Percentiles rank a stretch among this genome's conserved stretches.
Conservation (phyloP, 2,888 invertebrate genomes). For the Eupithecia vulgata region DNA sequence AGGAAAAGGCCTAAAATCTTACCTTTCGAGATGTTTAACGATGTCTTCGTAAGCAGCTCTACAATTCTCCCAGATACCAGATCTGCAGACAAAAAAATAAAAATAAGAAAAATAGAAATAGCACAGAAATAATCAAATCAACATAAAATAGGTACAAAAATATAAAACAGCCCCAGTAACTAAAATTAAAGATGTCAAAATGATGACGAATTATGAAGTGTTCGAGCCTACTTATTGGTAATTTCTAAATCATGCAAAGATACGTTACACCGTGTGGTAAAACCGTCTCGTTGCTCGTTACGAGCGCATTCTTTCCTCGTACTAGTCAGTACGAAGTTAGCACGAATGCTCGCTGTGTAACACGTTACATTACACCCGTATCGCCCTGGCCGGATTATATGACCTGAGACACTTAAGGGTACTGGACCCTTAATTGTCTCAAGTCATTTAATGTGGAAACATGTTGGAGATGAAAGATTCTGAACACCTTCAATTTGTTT, state of each 20-base stretch:
- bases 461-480: neutral
- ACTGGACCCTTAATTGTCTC: too few species aligned
- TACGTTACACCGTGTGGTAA: too few species aligned
- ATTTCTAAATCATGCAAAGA: too few species aligned
- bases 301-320: too few species aligned
- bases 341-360: too few species aligned
- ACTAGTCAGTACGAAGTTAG: too few species aligned
- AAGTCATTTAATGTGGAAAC: neutral
- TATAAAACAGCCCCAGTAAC: neutral
- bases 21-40: constrained; percentile 97
- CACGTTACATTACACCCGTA: too few species aligned
- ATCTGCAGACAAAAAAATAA: constrained; percentile 85
- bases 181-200: neutral
- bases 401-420: too few species aligned
- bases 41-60: constrained; percentile 97
- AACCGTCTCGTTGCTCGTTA: too few species aligned
- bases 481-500: neutral
- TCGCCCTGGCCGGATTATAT: too few species aligned
- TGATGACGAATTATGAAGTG: neutral
- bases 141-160: constrained; percentile 18
- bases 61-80: constrained; percentile 97
- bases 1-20: constrained; percentile 67
- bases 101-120: constrained; percentile 70
- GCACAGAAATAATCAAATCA: constrained; percentile 53
- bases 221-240: too few species aligned